Percentiles rank a stretch among this genome's conserved stretches.
These are phyloP conservation scores for Caenorhabditis uteleia DNA, from an alignment of 2,888 invertebrate genomes.

Conservation along the genomic window DNA sequence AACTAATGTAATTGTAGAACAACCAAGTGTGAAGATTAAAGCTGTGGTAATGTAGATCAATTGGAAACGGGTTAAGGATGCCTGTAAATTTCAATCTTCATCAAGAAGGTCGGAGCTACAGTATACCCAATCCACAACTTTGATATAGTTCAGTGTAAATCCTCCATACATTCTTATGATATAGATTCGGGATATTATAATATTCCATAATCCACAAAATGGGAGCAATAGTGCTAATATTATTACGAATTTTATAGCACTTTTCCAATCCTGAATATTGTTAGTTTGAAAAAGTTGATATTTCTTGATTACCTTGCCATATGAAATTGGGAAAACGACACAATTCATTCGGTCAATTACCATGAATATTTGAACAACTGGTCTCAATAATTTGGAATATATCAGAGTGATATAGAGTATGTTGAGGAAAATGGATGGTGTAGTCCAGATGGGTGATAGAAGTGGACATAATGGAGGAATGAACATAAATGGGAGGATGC, in stretches of 20 bases:
- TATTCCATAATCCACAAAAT: slow-evolving; percentile 10
- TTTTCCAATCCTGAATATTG: slow-evolving; percentile 11
- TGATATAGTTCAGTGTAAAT: slow-evolving; percentile 5
- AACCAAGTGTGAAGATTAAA: slow-evolving; percentile 9
- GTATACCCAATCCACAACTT: slow-evolving; percentile 7
- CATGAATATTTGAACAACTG: neutral
- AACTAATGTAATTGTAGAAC: slow-evolving; percentile 11
- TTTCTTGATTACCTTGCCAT: neutral
- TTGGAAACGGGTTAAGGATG: slow-evolving; percentile 13
- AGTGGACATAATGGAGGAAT: slow-evolving; percentile 4
- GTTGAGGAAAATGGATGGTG: neutral
- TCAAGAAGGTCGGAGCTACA: neutral
- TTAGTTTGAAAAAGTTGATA: neutral
- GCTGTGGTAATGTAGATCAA: slow-evolving; percentile 6
- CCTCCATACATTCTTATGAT: neutral
- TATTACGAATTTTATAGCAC: neutral
- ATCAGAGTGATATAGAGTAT: neutral
- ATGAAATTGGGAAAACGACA: neutral
- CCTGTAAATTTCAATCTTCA: slow-evolving; percentile 5
- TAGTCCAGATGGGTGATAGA: neutral
- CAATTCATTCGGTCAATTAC: neutral
- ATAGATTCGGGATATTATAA: slow-evolving; percentile 4
- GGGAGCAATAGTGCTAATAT: slow-evolving; percentile 2
- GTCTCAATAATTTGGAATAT: neutral
- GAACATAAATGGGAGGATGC: slow-evolving; percentile 4